Percentiles rank a stretch among this genome's conserved stretches.
Conservation (phyloP, 2,888 invertebrate species). For the Drosophila differens region DNA sequence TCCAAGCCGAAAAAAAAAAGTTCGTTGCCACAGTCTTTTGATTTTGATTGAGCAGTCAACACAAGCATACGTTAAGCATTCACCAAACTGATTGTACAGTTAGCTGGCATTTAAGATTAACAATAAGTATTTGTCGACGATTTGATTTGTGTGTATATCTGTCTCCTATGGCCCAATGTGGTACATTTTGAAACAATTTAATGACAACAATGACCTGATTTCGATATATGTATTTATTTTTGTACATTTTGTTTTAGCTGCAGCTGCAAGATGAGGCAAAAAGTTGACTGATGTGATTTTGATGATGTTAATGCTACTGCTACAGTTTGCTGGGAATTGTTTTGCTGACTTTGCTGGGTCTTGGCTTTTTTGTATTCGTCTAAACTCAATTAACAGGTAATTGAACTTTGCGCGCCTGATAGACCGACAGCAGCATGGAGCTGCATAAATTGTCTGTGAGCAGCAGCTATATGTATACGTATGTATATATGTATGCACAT, state of each 20-base stretch:
- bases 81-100: conserved; percentile 59
- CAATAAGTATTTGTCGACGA: conserved; percentile 55
- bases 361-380: conserved; percentile 75
- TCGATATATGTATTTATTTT: conserved; percentile 21
- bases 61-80: conserved; percentile 11
- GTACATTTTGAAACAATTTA: conserved; percentile 73
- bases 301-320: conserved; percentile 52
- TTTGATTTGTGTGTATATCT: conserved; percentile 41
- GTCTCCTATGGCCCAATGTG: conserved; percentile 44
- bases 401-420: conserved; percentile 65
- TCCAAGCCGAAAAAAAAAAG: conserved; percentile 32
- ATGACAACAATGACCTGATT: conserved; percentile 72
- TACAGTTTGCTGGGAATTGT: conserved; percentile 45
- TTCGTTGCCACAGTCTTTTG: conserved; percentile 61
- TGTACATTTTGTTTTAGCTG: conserved; percentile 23
- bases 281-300: conserved; percentile 68
- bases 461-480: conserved; percentile 2
- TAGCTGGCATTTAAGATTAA: conserved; percentile 62
- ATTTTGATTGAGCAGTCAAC: conserved; percentile 47
- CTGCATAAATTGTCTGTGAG: conserved; percentile 32
- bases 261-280: conserved; percentile 26
- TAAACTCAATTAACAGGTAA: conserved; percentile 81
- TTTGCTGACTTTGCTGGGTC: conserved; percentile 44
- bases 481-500: neutral
- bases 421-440: conserved; percentile 10